Conservation (phyloP, 2,113 vertebrate species). For the Osmerus eperlanus region DNA sequence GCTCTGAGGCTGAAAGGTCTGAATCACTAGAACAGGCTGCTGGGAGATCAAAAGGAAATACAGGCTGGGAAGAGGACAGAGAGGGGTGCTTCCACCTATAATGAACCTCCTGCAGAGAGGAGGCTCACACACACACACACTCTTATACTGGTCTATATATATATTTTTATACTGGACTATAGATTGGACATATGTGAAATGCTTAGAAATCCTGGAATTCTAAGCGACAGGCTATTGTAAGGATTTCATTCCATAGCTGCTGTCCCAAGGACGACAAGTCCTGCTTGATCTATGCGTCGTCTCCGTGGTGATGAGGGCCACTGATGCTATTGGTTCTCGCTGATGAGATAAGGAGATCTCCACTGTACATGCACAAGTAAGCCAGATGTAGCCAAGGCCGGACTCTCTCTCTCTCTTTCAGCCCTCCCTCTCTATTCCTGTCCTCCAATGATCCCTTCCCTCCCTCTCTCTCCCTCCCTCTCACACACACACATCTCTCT, state of each 20-base stretch:
- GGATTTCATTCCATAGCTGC: conserved; percentile 7
- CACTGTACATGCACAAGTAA: conserved; percentile 35
- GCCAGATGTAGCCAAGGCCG: conserved; percentile 54
- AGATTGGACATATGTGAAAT: too few relatives aligned
- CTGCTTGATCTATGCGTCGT: conserved; percentile 28
- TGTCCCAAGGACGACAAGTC: conserved; percentile 10
- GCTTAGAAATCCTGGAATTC: too few relatives aligned
- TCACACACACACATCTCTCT: neutral
- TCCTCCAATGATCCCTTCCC: neutral
- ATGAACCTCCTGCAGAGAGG: neutral
- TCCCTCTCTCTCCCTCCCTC: conserved; percentile 3
- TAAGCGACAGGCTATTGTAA: too few relatives aligned
- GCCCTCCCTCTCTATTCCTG: neutral
- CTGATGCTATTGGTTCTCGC: conserved; percentile 17
- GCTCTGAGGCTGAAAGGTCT: conserved; percentile 28
- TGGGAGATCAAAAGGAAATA: neutral
- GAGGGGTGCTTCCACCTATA: neutral
- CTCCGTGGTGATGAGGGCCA: conserved; percentile 37
- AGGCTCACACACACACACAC: conserved; percentile 17
- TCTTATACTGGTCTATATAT: neutral
- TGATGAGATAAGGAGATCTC: conserved; percentile 44
- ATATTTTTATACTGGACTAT: too few relatives aligned
- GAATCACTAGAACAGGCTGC: conserved; percentile 21
- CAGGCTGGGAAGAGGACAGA: neutral
- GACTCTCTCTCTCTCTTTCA: conserved; percentile 50